Percentiles rank a stretch among this genome's conserved stretches.
These are phyloP conservation scores for Pemphigus obesinymphae DNA, from an alignment of 1,140 invertebrate species.

Conservation along the genomic window DNA sequence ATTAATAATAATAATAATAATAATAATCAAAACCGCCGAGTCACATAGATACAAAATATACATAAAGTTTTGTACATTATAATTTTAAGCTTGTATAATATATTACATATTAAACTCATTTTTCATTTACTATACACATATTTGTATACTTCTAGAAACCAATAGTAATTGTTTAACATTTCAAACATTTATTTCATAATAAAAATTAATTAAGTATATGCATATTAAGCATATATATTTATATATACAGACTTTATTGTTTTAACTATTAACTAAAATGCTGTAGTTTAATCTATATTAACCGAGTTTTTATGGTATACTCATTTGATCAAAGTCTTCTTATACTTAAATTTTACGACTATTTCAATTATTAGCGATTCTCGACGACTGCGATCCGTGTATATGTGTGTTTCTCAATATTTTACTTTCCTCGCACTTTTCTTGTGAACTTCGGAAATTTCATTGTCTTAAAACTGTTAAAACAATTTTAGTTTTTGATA, in stretches of 20 bases:
- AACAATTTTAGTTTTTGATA: not conserved
- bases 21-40: not conserved
- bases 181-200: not conserved
- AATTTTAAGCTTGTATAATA: not conserved
- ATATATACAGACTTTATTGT: no score
- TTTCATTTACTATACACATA: not conserved
- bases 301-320: no score
- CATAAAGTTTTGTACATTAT: not conserved
- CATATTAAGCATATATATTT: no score
- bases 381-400: no score
- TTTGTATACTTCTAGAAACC: not conserved
- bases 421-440: not conserved
- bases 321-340: not conserved
- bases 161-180: no score
- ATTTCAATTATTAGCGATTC: not conserved
- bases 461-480: not conserved
- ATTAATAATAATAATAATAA: no score
- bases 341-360: not conserved
- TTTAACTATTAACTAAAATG: no score
- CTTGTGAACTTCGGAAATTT: not conserved
- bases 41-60: not conserved
- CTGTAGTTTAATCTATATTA: no score
- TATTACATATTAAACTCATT: not conserved
- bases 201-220: not conserved
- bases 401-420: no score